Evolutionary conservation across 2,113 vertebrate species (phyloP).

Genomic region (Myodes glareolus): DNA sequence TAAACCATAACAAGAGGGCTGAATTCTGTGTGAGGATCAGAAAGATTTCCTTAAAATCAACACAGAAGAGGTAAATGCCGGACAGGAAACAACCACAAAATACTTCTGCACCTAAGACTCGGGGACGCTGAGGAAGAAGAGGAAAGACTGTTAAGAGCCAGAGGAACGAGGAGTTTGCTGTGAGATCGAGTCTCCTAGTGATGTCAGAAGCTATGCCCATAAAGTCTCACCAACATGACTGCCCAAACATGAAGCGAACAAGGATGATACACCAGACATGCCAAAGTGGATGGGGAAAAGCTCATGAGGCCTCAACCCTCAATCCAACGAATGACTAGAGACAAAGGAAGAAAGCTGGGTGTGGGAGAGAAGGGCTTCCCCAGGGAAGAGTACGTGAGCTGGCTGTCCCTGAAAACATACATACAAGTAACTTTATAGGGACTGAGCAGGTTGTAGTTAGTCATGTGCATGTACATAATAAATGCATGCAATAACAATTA

Average conservation of each 20-base stretch:
- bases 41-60: background rate
- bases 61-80: background rate
- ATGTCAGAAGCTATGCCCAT: background rate
- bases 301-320: background rate
- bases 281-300: background rate
- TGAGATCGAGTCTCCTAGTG: background rate
- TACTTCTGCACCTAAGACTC: background rate
- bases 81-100: background rate
- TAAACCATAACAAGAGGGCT: background rate
- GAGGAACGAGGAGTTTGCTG: background rate
- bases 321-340: background rate
- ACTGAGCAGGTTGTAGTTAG: background rate
- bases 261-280: background rate
- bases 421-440: background rate
- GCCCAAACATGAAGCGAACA: background rate
- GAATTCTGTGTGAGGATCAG: background rate
- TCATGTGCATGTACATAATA: background rate
- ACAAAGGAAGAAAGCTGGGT: background rate
- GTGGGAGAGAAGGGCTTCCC: background rate
- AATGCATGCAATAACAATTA: background rate
- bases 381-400: background rate
- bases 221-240: too few relatives aligned
- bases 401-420: background rate
- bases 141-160: background rate
- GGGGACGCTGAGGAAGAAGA: background rate